These are phyloP conservation scores for Rhabdomys pumilio DNA, from an alignment of 2,797 vertebrate genomes.

Conservation along the genomic window DNA sequence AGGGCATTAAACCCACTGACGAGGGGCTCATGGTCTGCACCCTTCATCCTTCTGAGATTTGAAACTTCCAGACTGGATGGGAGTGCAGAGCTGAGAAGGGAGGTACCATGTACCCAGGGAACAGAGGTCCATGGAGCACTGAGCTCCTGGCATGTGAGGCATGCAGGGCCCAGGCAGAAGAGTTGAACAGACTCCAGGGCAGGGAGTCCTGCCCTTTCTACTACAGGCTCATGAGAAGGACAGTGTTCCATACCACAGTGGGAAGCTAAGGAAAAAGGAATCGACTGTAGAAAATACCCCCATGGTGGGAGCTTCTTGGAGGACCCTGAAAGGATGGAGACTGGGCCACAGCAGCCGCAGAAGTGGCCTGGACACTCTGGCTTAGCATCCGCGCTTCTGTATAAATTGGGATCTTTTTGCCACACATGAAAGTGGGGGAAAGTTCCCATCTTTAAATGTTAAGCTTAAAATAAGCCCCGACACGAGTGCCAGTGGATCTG, in stretches of 20 bases:
- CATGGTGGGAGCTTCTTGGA: not conserved
- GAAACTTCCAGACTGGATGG: not conserved
- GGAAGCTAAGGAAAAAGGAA: not conserved
- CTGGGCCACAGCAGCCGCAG: not conserved
- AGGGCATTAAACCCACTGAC: not conserved
- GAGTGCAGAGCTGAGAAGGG: not conserved
- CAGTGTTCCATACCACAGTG: not conserved
- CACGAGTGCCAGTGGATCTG: constrained; percentile 92
- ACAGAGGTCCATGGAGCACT: not conserved
- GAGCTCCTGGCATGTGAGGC: not conserved
- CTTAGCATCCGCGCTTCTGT: constrained; percentile 71
- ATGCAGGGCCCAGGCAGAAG: not conserved
- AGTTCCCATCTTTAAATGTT: constrained; percentile 91
- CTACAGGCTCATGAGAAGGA: not conserved
- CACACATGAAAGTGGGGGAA: constrained; percentile 83
- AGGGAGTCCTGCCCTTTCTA: not conserved
- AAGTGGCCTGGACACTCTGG: constrained; percentile 38
- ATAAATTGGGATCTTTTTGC: constrained; percentile 91
- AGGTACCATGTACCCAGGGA: not conserved
- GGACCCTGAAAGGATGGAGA: not conserved
- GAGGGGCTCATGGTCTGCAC: not conserved
- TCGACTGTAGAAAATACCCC: not conserved
- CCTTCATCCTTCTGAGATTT: not conserved
- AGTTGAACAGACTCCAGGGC: not conserved
- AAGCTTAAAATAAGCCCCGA: constrained; percentile 91